Evolutionary conservation across 2,113 vertebrate species (phyloP).

Genomic region (Capreolus pygargus): DNA sequence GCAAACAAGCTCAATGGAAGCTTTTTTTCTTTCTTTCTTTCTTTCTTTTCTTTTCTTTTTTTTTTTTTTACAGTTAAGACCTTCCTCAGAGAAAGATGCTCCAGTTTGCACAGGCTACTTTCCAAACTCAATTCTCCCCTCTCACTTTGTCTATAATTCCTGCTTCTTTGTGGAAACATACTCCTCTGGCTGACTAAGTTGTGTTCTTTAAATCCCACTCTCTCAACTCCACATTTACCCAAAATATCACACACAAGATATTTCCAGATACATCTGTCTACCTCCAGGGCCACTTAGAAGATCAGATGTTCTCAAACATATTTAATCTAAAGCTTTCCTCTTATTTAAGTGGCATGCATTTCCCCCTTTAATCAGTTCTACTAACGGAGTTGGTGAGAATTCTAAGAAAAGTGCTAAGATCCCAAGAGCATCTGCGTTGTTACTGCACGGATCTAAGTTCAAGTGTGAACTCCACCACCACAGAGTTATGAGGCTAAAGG

Average conservation of each 20-base stretch:
- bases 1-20: not conserved
- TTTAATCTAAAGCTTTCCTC: not conserved
- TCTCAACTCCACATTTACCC: not conserved
- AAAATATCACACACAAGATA: not conserved
- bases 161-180: not conserved
- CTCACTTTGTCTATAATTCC: not conserved
- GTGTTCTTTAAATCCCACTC: not conserved
- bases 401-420: not conserved
- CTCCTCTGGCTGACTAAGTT: not conserved
- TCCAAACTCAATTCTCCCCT: not conserved
- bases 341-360: not conserved
- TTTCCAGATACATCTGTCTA: not conserved
- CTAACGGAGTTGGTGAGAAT: not conserved
- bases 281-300: not conserved
- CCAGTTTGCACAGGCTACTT: not conserved
- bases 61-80: not conserved
- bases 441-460: not conserved
- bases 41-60: not conserved
- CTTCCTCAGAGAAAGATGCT: not conserved
- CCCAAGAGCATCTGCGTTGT: not conserved
- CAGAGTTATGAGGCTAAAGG: not conserved
- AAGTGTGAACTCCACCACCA: not conserved
- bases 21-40: too few species aligned
- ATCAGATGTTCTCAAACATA: not conserved
- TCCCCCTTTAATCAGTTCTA: not conserved